Evolutionary conservation across 2,113 vertebrate species (phyloP).

Genomic region (Lamprologus sp.): DNA sequence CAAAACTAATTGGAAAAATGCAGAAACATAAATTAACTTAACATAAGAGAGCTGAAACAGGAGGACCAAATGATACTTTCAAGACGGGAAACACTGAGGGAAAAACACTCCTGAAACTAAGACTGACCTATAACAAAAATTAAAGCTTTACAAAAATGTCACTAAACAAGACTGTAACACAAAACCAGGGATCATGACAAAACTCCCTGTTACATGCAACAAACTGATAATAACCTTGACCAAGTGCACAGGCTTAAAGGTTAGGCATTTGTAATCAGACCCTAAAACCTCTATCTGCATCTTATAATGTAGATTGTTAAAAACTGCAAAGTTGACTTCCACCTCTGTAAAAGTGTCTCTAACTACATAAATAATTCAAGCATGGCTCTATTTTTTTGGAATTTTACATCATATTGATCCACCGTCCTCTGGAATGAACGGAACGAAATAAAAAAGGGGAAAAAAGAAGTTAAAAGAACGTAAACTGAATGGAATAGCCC

Average conservation of each 20-base stretch:
- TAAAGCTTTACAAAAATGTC: not conserved
- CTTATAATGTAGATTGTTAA: not conserved
- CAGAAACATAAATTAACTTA: not conserved
- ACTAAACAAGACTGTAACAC: not conserved
- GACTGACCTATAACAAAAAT: not conserved
- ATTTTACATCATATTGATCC: not conserved
- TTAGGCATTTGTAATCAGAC: not conserved
- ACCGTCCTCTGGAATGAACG: not conserved
- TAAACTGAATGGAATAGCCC: not conserved
- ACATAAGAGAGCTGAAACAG: not conserved
- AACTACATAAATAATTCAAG: not conserved
- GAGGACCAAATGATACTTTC: not conserved
- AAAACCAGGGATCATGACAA: not conserved
- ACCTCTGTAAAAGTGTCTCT: not conserved
- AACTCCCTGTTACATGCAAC: not conserved
- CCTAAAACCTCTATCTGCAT: not conserved
- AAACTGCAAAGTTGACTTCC: not conserved
- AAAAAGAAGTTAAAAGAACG: not conserved
- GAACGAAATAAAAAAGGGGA: not conserved
- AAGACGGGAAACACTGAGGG: not conserved
- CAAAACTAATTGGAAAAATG: not conserved
- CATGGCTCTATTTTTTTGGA: not conserved
- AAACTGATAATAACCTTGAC: not conserved
- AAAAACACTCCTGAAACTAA: not conserved
- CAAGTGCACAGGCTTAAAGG: not conserved